Conservation (phyloP, 2,113 vertebrate genomes). For the Otus sunia region DNA sequence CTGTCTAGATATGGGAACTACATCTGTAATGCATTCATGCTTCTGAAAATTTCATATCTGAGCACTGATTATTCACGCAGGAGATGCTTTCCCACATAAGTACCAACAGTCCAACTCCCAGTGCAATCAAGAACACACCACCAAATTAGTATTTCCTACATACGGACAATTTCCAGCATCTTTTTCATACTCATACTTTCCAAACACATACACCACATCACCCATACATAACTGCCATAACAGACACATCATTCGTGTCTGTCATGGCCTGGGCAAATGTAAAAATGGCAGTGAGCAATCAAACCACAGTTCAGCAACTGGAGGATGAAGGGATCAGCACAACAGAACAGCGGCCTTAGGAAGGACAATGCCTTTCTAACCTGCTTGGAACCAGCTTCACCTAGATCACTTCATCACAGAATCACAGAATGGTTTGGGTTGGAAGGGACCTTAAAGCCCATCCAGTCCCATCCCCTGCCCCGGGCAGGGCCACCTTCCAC, state of each 20-base stretch:
- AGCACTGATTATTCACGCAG: neutral
- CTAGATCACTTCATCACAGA: no score
- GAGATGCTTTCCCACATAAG: rapidly evolving
- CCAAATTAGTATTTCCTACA: neutral
- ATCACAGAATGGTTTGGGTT: no score
- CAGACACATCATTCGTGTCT: neutral
- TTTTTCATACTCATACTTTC: neutral
- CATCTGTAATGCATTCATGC: rapidly evolving
- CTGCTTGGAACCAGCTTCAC: neutral
- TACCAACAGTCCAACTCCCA: neutral
- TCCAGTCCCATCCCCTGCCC: no score
- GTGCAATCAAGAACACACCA: rapidly evolving
- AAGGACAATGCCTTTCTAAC: neutral
- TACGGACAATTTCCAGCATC: neutral
- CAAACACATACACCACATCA: neutral
- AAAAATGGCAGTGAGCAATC: neutral
- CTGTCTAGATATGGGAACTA: neutral
- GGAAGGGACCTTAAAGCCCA: no score
- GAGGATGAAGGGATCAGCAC: neutral
- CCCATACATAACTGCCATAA: neutral
- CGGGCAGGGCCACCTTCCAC: no score
- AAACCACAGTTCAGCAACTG: neutral
- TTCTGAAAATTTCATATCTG: neutral
- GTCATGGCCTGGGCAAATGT: neutral
- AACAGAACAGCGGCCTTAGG: rapidly evolving